Conservation (phyloP, 1,140 invertebrate species). For the Anthonomus grandis region DNA sequence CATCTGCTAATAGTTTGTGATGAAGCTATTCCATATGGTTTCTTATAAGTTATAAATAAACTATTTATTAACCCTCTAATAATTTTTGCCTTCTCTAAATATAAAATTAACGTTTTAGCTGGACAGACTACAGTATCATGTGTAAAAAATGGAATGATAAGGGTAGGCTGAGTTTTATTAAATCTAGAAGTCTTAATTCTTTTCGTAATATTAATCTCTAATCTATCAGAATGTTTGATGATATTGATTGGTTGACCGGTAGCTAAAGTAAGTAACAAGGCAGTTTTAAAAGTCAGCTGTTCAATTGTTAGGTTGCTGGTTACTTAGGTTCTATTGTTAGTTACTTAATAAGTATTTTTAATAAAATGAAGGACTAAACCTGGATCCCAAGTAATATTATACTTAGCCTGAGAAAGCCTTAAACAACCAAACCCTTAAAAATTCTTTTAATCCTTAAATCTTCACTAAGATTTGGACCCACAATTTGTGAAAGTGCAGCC, state of each 20-base stretch:
- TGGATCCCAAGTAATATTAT: slow-evolving; percentile 16
- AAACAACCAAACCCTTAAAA: slow-evolving; percentile 4
- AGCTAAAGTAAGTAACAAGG: slow-evolving; percentile 5
- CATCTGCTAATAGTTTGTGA: too few species aligned
- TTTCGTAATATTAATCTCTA: slow-evolving; percentile 14
- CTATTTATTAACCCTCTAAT: too few species aligned
- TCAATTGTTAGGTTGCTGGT: not conserved
- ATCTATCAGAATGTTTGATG: not conserved
- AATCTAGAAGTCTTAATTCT: slow-evolving; percentile 13
- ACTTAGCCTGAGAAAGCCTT: slow-evolving; percentile 12
- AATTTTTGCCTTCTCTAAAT: too few species aligned
- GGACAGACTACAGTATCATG: slow-evolving; percentile 3
- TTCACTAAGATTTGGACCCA: not conserved
- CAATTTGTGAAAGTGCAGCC: slow-evolving; percentile 7
- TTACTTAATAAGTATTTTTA: not conserved
- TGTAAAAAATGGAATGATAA: slow-evolving; percentile 14
- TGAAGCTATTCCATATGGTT: too few species aligned
- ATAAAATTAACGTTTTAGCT: too few species aligned
- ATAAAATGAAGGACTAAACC: slow-evolving; percentile 7
- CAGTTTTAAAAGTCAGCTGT: slow-evolving; percentile 8
- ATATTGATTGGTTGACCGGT: slow-evolving; percentile 10
- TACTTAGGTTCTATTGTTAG: too few species aligned
- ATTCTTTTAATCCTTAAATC: slow-evolving; percentile 20
- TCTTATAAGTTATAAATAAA: too few species aligned
- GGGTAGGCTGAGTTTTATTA: slow-evolving; percentile 2